Conservation (phyloP, 2,113 vertebrate species). For the Cardinalis cardinalis region DNA sequence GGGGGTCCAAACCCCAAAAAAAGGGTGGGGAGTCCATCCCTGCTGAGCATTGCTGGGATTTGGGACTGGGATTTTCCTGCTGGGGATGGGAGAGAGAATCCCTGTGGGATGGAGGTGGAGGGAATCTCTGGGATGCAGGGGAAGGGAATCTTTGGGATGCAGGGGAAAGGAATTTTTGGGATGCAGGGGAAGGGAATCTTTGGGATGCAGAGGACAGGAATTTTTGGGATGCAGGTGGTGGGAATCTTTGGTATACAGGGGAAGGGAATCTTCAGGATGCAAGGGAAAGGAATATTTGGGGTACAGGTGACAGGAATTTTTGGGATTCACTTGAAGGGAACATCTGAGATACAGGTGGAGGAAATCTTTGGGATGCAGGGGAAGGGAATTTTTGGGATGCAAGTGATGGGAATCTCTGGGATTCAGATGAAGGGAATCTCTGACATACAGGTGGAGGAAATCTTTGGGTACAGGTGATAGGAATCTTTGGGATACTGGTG, state of each 20-base stretch:
- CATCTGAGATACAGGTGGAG: rapidly evolving
- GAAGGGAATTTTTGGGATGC: neutral
- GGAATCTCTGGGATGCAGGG: neutral
- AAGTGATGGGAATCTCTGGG: neutral
- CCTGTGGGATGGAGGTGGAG: neutral
- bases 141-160: neutral
- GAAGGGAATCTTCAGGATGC: neutral
- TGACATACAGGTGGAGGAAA: too few relatives aligned
- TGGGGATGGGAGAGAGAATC: rapidly evolving
- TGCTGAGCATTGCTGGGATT: neutral
- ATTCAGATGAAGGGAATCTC: rapidly evolving
- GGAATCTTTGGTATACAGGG: neutral
- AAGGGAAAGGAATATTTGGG: neutral
- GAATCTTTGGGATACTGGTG: too few relatives aligned
- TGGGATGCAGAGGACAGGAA: rapidly evolving
- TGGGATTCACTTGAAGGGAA: neutral
- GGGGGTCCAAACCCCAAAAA: neutral
- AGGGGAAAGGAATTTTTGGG: too few relatives aligned
- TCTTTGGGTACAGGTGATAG: too few relatives aligned
- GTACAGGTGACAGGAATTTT: neutral
- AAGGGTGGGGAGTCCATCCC: neutral
- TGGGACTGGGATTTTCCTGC: neutral
- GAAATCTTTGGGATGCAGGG: neutral
- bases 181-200: neutral
- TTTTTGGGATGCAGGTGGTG: neutral